Percentiles rank a stretch among this genome's conserved stretches.
These are phyloP conservation scores for Eulemur mongoz DNA, from an alignment of 2,797 vertebrate species.

Conservation along the genomic window DNA sequence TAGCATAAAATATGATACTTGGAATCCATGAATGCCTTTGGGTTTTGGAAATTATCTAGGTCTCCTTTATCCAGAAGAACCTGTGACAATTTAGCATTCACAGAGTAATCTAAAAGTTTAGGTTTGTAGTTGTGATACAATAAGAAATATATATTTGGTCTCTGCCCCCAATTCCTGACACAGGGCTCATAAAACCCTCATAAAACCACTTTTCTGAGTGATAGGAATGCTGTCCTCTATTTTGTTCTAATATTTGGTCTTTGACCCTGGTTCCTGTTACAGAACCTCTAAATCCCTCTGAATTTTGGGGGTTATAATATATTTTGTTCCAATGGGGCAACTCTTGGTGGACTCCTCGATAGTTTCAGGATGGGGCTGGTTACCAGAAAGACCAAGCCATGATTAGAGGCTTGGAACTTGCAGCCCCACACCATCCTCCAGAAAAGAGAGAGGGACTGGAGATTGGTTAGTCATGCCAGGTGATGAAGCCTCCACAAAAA, in stretches of 20 bases:
- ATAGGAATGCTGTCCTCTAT: background rate
- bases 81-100: background rate
- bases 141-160: background rate
- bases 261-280: background rate
- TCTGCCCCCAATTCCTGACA: background rate
- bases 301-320: background rate
- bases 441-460: background rate
- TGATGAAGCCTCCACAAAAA: background rate
- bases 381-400: background rate
- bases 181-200: background rate
- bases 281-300: background rate
- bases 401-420: background rate
- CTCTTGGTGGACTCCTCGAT: background rate
- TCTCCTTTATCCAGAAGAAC: background rate
- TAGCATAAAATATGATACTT: background rate
- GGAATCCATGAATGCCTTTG: background rate
- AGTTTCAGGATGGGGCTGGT: background rate
- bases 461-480: background rate
- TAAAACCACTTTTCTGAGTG: background rate
- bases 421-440: background rate
- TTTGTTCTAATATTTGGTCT: background rate
- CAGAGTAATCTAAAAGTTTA: background rate
- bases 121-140: background rate
- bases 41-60: background rate
- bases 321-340: background rate